Evolutionary conservation across 2,888 invertebrate species (phyloP).

Genomic region (Cordilura impudica): DNA sequence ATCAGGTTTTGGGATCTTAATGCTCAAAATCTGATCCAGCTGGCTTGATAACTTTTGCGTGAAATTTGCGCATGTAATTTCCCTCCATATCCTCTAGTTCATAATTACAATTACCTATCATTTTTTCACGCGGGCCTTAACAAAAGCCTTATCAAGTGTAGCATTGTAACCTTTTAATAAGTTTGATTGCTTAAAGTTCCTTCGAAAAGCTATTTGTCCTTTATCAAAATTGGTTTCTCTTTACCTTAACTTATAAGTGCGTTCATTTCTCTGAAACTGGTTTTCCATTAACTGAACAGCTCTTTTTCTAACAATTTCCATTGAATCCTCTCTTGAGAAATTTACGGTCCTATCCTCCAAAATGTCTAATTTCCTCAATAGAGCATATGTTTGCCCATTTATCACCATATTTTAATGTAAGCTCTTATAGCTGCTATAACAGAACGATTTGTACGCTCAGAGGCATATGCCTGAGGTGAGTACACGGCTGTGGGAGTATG

Average conservation of each 20-base stretch:
- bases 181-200: too few relatives aligned
- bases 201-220: too few relatives aligned
- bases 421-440: too few relatives aligned
- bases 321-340: not conserved
- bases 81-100: not conserved
- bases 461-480: too few relatives aligned
- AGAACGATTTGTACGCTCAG: too few relatives aligned
- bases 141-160: not conserved
- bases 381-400: not conserved
- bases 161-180: too few relatives aligned
- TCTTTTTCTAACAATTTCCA: not conserved
- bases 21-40: not conserved
- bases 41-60: not conserved
- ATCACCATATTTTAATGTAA: not conserved
- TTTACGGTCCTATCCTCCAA: not conserved
- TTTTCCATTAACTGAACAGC: not conserved
- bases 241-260: too few relatives aligned
- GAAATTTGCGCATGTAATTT: not conserved
- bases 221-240: not conserved
- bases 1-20: too few relatives aligned
- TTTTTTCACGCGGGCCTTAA: not conserved
- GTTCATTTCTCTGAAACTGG: not conserved
- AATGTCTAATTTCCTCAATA: not conserved
- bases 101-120: not conserved
- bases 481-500: too few relatives aligned